phyloP scores from a whole-genome alignment of 2,888 invertebrate genomes.

The Noctua janthina region DNA sequence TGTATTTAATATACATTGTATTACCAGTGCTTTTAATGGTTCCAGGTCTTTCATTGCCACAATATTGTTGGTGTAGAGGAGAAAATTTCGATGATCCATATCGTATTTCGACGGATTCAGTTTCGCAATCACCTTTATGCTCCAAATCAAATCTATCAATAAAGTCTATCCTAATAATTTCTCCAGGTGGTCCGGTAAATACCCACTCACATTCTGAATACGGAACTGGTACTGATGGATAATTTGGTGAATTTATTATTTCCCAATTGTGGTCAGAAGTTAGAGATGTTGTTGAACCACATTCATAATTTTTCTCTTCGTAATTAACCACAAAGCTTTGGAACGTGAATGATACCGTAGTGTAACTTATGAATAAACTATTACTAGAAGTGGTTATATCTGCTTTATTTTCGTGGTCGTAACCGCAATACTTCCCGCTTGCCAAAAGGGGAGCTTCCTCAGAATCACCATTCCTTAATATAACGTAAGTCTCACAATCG shows the following conservation, averaged over 20 bases:
- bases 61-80: slow-evolving; percentile 92
- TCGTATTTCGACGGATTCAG: slow-evolving; percentile 94
- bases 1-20: slow-evolving; percentile 93
- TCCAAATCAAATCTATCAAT: slow-evolving; percentile 93
- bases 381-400: slow-evolving; percentile 92
- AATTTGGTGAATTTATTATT: slow-evolving; percentile 94
- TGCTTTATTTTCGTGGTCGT: slow-evolving; percentile 77
- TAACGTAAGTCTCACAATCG: slow-evolving; percentile 79
- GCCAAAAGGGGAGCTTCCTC: slow-evolving; percentile 93
- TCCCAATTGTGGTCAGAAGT: slow-evolving; percentile 85
- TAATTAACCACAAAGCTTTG: slow-evolving; percentile 87
- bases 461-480: slow-evolving; percentile 94
- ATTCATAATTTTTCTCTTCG: slow-evolving; percentile 92
- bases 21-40: slow-evolving; percentile 92
- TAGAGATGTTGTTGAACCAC: slow-evolving; percentile 92
- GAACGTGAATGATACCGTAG: slow-evolving; percentile 55
- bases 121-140: slow-evolving; percentile 73
- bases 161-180: slow-evolving; percentile 94
- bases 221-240: slow-evolving; percentile 94
- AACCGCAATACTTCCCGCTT: slow-evolving; percentile 93
- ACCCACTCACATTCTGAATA: slow-evolving; percentile 96
- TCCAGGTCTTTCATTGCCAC: slow-evolving; percentile 90
- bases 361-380: slow-evolving; percentile 77
- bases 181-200: slow-evolving; percentile 93
- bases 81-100: slow-evolving; percentile 95